Base-by-base conservation (phyloP, 2,113 vertebrate genomes). In the Peucedramus taeniatus region DNA sequence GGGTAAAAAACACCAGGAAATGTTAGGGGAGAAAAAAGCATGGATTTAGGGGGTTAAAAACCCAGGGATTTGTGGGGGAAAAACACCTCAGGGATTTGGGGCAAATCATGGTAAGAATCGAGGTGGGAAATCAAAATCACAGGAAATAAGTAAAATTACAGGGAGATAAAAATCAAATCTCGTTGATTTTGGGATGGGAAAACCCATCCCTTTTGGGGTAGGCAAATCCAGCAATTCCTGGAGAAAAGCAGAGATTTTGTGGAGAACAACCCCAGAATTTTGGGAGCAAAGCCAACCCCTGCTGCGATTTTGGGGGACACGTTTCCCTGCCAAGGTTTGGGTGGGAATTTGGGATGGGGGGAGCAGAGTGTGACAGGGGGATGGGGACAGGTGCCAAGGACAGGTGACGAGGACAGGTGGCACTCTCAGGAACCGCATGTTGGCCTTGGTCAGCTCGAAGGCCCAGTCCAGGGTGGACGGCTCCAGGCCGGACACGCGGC, bases 371-470 rank as follows among this genome's bases (percentile, higher is more conserved):
- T 11, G 47, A 12, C 14, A 22, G 33, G 7, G 13, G 40, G 8
- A 23, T 6, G 7, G 20, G 27, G 37, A 28, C 39, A 19, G 51
- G 65, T 4, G 51, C n/a, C n/a, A n/a, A n/a, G n/a, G n/a, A 3
- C 39, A 5, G 24, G 33, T n/a, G 33, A 47, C 24, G 23, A 11
- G 37, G 19, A 13, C 27, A 17, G 54, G 75, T 10, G 40, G 6
- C 99, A 50, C 99, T 99, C 98, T 99, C 99, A 99, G 98, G 2
- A 98, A 96, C 96, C 99, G 99, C 99, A 99, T 99, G 98, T 99
- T 99, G 93, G 97, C 98, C 97, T 99, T 98, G 95, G 99, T 99
- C 84, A 99, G 98, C 88, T 99, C 98, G n/a, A 99, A 99, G 66
- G 99, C 99, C 99, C 99, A 99, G 59, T 99, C 99, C 76, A 99